These are phyloP conservation scores for Tenualosa ilisha DNA, from an alignment of 2,797 vertebrate species.

Conservation along the genomic window DNA sequence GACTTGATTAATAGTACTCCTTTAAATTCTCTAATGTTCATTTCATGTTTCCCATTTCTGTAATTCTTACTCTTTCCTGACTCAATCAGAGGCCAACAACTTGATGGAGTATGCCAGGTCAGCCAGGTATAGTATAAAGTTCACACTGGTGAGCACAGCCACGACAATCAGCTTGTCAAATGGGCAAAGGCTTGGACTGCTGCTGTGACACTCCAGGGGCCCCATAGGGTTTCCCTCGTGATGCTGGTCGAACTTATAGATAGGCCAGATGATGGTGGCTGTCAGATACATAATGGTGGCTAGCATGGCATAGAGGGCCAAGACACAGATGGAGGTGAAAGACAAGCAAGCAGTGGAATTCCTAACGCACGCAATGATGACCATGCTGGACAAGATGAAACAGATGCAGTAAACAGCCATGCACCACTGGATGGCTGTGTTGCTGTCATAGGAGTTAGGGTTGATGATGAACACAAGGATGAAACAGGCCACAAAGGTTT, in stretches of 20 bases:
- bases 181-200: constrained; percentile 39
- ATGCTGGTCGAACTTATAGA: constrained; percentile 83
- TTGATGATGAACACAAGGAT: constrained; percentile 85
- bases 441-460: constrained; percentile 62
- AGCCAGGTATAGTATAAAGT: constrained; percentile 76
- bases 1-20: no score
- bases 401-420: constrained; percentile 88
- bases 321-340: constrained; percentile 82
- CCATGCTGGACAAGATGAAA: constrained; percentile 82
- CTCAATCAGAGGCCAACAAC: constrained; percentile 51
- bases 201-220: constrained; percentile 44
- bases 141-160: constrained; percentile 70
- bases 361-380: constrained; percentile 84
- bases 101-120: constrained; percentile 77
- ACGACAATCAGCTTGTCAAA: constrained; percentile 74
- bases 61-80: no score
- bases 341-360: constrained; percentile 85
- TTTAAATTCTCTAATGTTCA: no score
- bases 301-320: constrained; percentile 80
- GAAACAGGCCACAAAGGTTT: constrained; percentile 87
- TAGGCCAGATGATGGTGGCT: constrained; percentile 85
- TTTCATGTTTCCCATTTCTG: no score
- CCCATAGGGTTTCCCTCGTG: constrained; percentile 62
- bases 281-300: constrained; percentile 82
- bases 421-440: constrained; percentile 79